Conservation (phyloP, 2,888 invertebrate genomes). For the Euclidia mi region DNA sequence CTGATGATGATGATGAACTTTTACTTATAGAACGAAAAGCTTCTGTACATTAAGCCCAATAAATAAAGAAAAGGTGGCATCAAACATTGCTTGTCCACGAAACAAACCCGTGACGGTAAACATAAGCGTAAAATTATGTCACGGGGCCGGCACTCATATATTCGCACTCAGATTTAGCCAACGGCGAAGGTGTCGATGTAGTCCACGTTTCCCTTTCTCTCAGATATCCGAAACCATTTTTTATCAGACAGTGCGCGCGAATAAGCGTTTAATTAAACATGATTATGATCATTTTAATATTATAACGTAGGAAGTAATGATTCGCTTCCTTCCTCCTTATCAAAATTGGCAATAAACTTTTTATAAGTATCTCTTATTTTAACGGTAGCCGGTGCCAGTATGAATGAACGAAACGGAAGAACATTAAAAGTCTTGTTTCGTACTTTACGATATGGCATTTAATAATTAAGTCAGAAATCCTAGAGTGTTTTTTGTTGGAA, state of each 20-base stretch:
- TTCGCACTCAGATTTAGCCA: background rate
- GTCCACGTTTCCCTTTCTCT: conserved; percentile 35
- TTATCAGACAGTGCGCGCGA: conserved; percentile 21
- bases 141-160: too few relatives aligned
- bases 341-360: conserved; percentile 43
- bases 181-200: conserved; percentile 10
- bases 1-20: too few relatives aligned
- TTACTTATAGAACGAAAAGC: too few relatives aligned
- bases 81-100: too few relatives aligned
- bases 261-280: conserved; percentile 28
- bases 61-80: too few relatives aligned
- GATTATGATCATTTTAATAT: conserved; percentile 39
- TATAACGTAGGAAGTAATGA: conserved; percentile 44
- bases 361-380: conserved; percentile 37
- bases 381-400: conserved; percentile 17
- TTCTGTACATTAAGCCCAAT: too few relatives aligned
- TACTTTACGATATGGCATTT: conserved; percentile 19
- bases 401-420: conserved; percentile 27
- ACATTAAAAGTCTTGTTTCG: conserved; percentile 19
- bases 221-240: conserved; percentile 15
- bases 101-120: too few relatives aligned
- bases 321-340: conserved; percentile 51
- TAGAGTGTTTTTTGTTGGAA: conserved; percentile 63
- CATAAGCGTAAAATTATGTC: too few relatives aligned
- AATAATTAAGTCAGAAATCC: conserved; percentile 20